Base-by-base conservation (phyloP, 2,113 vertebrate genomes). In the Amblyornis subalaris region DNA sequence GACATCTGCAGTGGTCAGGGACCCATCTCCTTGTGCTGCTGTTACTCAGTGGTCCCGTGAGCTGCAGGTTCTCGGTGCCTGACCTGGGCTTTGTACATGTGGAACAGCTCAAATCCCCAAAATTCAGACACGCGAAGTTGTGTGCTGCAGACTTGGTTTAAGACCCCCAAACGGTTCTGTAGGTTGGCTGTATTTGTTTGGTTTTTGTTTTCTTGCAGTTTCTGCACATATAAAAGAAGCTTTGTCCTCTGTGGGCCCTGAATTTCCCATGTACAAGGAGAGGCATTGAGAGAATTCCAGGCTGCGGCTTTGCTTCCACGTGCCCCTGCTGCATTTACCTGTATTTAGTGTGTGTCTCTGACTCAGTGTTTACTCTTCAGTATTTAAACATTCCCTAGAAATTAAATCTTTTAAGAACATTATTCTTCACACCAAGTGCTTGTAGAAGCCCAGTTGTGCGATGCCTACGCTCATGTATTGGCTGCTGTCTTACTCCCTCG, bases 351-450 rank as follows among this genome's bases (percentile, higher is more conserved):
- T 35, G 7, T 45, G 78, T 67, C 86, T 94, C 90, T 95, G 90
- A 91, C 73, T 93, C 90, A 71, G 45, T 92, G 57, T 94, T 96
- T 85, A 58, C 85, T 62, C 69, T 90, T 10, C 82, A n/a, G 94
- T 73, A 60, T 91, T 91, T 86, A 79, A 95, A 89, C 87, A 85
- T 84, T 94, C 73, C 95, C 94, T 88, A 64, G 94, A 93, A 96
- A 91, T 95, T 88, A 85, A 93, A 61, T 91, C 95, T 90, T 88
- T 85, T 93, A 60, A 91, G 93, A 83, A 74, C 78, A 71, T 95
- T 83, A 85, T 79, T 89, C 89, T 83, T 89, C 91, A 60, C 96
- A 86, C 88, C 88, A 55, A 94, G 92, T 38, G 88, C 89, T 47
- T 53, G 91, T 24, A 74, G 94, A 70, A 94, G 89, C 94, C 89